A percentile compares a stretch with the other conserved stretches of the same genome.
Evolutionary conservation across 2,888 invertebrate genomes (phyloP).

Genomic region (Microplitis deprimator): DNA sequence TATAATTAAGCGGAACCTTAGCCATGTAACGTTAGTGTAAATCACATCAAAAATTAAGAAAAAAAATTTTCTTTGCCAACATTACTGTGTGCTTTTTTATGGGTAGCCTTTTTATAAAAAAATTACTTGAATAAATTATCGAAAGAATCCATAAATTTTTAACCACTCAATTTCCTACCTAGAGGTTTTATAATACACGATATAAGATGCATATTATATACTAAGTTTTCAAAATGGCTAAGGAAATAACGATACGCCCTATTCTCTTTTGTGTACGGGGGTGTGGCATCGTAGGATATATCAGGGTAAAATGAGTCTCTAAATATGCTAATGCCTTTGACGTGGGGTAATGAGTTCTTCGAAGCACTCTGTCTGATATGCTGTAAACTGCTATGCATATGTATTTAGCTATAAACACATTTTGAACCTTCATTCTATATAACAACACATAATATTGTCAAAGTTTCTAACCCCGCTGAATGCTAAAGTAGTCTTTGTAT

Average conservation of each 20-base stretch:
- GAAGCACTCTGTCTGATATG: slow-evolving; percentile 57
- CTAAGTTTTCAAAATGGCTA: not conserved
- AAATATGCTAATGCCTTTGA: slow-evolving; percentile 69
- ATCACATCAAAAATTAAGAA: too few relatives aligned
- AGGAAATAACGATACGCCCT: slow-evolving; percentile 33
- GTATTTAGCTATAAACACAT: slow-evolving; percentile 69
- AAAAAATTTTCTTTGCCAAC: too few relatives aligned
- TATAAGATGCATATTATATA: slow-evolving; percentile 39
- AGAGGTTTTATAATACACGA: slow-evolving; percentile 23
- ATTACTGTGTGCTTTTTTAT: too few relatives aligned
- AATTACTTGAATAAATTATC: not conserved
- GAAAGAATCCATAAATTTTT: not conserved
- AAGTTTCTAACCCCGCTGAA: slow-evolving; percentile 26
- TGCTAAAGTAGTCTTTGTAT: too few relatives aligned
- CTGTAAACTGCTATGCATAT: slow-evolving; percentile 66
- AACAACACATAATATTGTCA: slow-evolving; percentile 31
- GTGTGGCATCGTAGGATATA: slow-evolving; percentile 50
- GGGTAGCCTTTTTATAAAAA: not conserved
- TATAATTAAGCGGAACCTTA: too few relatives aligned
- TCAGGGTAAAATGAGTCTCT: slow-evolving; percentile 57
- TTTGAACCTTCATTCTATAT: slow-evolving; percentile 57
- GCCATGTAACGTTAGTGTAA: too few relatives aligned
- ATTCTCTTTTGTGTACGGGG: slow-evolving; percentile 31
- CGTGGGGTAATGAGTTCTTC: slow-evolving; percentile 69
- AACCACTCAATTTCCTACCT: slow-evolving; percentile 32